Evolutionary conservation across 2,888 invertebrate genomes (phyloP).

Genomic region (Corbicula japonica): DNA sequence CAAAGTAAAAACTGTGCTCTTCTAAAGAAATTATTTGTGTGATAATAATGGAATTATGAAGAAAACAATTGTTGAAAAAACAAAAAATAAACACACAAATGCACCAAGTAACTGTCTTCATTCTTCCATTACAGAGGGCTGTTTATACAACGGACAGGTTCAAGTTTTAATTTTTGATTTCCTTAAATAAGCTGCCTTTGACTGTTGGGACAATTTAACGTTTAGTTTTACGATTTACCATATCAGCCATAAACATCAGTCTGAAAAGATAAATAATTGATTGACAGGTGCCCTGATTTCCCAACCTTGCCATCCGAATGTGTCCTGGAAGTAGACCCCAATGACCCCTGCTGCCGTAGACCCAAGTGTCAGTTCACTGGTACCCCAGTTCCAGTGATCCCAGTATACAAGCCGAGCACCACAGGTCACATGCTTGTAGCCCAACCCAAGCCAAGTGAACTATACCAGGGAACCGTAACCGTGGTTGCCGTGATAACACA

Average conservation of each 20-base stretch:
- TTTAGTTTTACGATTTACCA: no score
- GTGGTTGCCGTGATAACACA: slow-evolving; percentile 57
- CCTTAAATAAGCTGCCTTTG: no score
- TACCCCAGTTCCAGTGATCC: slow-evolving; percentile 69
- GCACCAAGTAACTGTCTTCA: no score
- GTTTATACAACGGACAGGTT: slow-evolving; percentile 77
- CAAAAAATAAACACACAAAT: no score
- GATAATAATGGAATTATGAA: no score
- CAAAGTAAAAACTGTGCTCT: no score
- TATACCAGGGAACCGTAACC: slow-evolving; percentile 69
- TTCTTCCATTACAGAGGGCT: slow-evolving; percentile 68
- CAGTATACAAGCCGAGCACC: slow-evolving; percentile 69
- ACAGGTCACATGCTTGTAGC: slow-evolving; percentile 71
- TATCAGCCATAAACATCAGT: no score
- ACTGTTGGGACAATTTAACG: no score
- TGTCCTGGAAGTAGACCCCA: slow-evolving; percentile 69
- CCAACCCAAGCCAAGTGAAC: slow-evolving; percentile 68
- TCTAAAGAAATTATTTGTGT: no score
- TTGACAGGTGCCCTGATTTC: slow-evolving; percentile 76
- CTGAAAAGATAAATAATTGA: background rate
- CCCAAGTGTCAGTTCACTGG: slow-evolving; percentile 73
- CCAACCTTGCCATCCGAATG: slow-evolving; percentile 72
- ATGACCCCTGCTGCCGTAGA: slow-evolving; percentile 76
- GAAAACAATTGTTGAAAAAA: no score
- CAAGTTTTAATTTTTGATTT: no score